A percentile compares a stretch with the other conserved stretches of the same genome.
These are phyloP conservation scores for Pemphredon lugubris DNA, from an alignment of 2,888 invertebrate species.

Conservation along the genomic window DNA sequence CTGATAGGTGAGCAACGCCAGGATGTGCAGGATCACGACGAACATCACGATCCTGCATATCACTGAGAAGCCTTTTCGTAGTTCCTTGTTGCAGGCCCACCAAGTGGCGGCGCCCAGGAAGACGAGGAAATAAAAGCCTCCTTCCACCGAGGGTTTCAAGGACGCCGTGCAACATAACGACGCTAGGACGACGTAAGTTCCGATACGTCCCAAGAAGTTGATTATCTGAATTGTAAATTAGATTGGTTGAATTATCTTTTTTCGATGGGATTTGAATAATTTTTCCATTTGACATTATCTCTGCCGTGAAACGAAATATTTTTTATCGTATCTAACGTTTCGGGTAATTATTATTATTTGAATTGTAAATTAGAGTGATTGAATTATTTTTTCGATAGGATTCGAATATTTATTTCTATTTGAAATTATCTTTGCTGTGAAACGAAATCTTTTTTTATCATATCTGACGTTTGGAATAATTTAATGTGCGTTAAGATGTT, in stretches of 20 bases:
- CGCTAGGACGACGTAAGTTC: constrained; percentile 85
- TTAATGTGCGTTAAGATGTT: too few species aligned
- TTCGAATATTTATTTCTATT: too few species aligned
- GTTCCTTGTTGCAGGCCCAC: constrained; percentile 91
- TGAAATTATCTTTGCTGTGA: background rate
- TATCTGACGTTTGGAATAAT: constrained; percentile 75
- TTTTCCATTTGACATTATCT: background rate
- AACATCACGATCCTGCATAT: constrained; percentile 87
- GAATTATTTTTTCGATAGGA: background rate
- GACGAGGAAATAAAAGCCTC: constrained; percentile 92
- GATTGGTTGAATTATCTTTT: background rate
- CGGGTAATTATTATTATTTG: constrained; percentile 82
- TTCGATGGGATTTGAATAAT: background rate
- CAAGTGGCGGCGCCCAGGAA: constrained; percentile 93
- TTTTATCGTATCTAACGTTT: too few species aligned
- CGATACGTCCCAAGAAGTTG: constrained; percentile 76
- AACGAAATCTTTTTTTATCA: too few species aligned
- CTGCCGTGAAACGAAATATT: too few species aligned
- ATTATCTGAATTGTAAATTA: constrained; percentile 81
- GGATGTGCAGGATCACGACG: constrained; percentile 89
- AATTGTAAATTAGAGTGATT: constrained; percentile 47
- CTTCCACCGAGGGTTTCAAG: constrained; percentile 91
- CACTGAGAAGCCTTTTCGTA: constrained; percentile 90
- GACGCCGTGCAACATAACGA: constrained; percentile 88
- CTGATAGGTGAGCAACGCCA: constrained; percentile 90